Conservation (phyloP, 2,888 invertebrate genomes). For the Dascillus cervinus region DNA sequence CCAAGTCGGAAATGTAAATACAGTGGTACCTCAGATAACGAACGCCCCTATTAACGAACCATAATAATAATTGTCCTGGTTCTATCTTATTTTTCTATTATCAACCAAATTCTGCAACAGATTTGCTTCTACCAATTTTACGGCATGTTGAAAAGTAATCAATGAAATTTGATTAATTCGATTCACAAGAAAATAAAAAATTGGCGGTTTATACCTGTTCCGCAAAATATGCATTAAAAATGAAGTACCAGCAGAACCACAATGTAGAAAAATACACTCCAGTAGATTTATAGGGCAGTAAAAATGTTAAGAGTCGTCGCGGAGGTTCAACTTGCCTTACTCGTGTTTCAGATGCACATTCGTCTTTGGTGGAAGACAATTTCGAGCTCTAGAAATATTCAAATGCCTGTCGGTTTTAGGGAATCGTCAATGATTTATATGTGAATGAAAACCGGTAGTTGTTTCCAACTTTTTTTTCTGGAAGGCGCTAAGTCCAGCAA, state of each 20-base stretch:
- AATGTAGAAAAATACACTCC: conserved; percentile 14
- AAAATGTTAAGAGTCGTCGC: conserved; percentile 12
- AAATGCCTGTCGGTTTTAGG: conserved; percentile 16
- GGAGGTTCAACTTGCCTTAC: conserved; percentile 8
- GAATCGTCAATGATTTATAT: conserved; percentile 17
- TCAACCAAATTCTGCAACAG: too few relatives aligned
- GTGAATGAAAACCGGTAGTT: conserved; percentile 14
- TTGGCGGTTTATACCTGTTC: too few relatives aligned
- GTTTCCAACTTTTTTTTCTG: conserved; percentile 12
- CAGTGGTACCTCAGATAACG: too few relatives aligned
- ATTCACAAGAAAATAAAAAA: too few relatives aligned
- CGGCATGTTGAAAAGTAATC: too few relatives aligned
- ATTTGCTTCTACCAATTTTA: too few relatives aligned
- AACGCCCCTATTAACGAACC: too few relatives aligned
- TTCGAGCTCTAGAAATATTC: conserved; percentile 13
- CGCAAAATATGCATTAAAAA: too few relatives aligned
- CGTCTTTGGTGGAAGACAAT: conserved; percentile 17
- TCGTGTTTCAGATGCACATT: conserved; percentile 12
- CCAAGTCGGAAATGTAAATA: too few relatives aligned
- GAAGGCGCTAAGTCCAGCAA: conserved; percentile 12
- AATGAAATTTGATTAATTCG: too few relatives aligned
- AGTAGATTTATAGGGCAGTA: conserved; percentile 13
- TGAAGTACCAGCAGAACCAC: conserved; percentile 14
- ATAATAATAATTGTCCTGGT: too few relatives aligned
- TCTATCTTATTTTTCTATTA: too few relatives aligned